Percentiles rank a stretch among this genome's conserved stretches.
Conservation (phyloP, 2,797 vertebrate species). For the Lerista edwardsae region DNA sequence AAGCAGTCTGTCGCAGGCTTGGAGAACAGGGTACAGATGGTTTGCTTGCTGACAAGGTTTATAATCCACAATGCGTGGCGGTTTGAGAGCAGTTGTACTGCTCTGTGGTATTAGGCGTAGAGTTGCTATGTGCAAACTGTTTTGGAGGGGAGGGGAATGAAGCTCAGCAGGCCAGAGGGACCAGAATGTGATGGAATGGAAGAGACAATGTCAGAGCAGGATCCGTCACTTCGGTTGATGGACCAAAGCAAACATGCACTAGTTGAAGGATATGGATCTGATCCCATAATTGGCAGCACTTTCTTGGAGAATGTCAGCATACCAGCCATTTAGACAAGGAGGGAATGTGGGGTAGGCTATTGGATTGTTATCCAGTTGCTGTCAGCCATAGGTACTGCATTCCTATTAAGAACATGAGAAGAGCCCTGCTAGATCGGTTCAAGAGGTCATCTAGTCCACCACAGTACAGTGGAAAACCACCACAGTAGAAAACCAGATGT, state of each 20-base stretch:
- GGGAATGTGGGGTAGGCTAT: not conserved
- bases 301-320: not conserved
- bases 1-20: not conserved
- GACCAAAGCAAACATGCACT: not conserved
- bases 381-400: not conserved
- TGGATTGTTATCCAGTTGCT: not conserved
- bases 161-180: too few species aligned
- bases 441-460: not conserved
- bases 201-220: not conserved
- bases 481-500: not conserved
- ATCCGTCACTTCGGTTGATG: not conserved
- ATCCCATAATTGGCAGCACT: not conserved
- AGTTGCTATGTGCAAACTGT: not conserved
- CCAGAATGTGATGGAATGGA: not conserved
- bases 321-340: not conserved
- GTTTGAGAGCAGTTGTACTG: rapidly evolving
- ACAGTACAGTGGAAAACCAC: too few species aligned
- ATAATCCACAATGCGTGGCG: not conserved
- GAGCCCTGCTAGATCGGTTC: too few species aligned
- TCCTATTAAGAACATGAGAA: not conserved
- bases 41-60: not conserved
- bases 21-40: not conserved
- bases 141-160: not conserved
- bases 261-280: not conserved
- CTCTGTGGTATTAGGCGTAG: not conserved